Evolutionary conservation across 2,113 vertebrate genomes (phyloP).

Genomic region (Rhinoptilus africanus): DNA sequence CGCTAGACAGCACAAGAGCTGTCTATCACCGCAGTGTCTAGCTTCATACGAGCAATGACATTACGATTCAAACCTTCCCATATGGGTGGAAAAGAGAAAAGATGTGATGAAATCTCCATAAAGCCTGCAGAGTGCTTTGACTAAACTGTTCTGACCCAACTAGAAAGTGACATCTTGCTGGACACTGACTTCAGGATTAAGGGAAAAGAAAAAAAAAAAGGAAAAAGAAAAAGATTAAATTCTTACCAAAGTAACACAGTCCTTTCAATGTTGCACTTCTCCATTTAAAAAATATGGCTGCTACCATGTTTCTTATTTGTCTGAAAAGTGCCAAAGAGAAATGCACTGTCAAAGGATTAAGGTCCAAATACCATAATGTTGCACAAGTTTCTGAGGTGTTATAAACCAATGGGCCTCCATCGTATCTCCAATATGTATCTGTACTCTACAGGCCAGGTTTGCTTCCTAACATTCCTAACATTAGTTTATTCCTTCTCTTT

Average conservation of each 20-base stretch:
- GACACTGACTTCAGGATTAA: not conserved
- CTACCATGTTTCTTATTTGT: not conserved
- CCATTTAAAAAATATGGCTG: not conserved
- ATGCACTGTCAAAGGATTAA: not conserved
- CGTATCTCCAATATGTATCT: not conserved
- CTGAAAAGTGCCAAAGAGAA: not conserved
- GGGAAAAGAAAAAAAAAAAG: accelerated
- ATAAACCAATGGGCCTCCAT: not conserved
- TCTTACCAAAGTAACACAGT: not conserved
- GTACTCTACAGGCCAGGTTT: not conserved
- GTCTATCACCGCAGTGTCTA: not conserved
- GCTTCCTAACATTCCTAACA: not conserved
- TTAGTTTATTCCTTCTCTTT: not conserved
- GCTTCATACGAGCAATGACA: not conserved
- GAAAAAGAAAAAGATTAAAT: accelerated
- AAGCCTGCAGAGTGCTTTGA: not conserved
- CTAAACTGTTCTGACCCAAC: not conserved
- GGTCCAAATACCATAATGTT: not conserved
- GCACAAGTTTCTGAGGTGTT: not conserved
- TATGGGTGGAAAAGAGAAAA: not conserved
- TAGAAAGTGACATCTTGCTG: not conserved
- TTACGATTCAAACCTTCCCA: not conserved
- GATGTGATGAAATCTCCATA: not conserved
- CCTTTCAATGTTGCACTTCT: not conserved
- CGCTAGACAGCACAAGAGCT: not conserved